Percentiles rank a stretch among this genome's conserved stretches.
Conservation (phyloP, 2,888 invertebrate species). For the Dioctria rufipes region DNA sequence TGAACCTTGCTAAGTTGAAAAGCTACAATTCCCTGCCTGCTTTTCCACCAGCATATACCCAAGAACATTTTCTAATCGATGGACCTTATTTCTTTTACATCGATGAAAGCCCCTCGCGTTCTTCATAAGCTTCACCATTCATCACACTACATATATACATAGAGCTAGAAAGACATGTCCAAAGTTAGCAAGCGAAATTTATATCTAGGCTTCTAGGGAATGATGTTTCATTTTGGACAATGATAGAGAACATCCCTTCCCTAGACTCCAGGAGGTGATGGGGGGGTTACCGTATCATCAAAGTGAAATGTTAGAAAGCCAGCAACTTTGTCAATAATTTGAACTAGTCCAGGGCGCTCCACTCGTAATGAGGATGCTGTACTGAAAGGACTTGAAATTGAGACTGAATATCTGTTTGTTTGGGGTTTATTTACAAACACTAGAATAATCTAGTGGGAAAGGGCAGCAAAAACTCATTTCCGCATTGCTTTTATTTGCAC, state of each 20-base stretch:
- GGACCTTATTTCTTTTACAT: no score
- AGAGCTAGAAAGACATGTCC: not conserved
- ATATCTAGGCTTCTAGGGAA: constrained; percentile 27
- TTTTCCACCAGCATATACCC: no score
- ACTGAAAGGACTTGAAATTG: constrained; percentile 31
- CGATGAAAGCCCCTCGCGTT: no score
- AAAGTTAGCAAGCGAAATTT: constrained; percentile 41
- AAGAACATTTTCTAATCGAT: no score
- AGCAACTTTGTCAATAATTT: constrained; percentile 42
- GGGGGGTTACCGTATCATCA: not conserved
- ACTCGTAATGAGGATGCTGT: constrained; percentile 26
- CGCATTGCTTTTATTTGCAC: no score
- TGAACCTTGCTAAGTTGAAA: no score
- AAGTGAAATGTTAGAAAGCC: constrained; percentile 46
- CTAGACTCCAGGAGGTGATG: not conserved
- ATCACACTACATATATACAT: not conserved
- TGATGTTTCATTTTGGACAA: constrained; percentile 32
- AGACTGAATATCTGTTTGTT: constrained; percentile 15
- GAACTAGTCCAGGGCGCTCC: constrained; percentile 25
- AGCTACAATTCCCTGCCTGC: no score
- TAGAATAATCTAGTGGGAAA: no score
- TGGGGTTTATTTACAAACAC: constrained; percentile 17
- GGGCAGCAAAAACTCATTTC: no score
- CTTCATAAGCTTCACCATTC: constrained; percentile 4
- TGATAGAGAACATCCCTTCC: not conserved